Evolutionary conservation across 2,113 vertebrate genomes (phyloP).

Genomic region (Ondatra zibethicus): DNA sequence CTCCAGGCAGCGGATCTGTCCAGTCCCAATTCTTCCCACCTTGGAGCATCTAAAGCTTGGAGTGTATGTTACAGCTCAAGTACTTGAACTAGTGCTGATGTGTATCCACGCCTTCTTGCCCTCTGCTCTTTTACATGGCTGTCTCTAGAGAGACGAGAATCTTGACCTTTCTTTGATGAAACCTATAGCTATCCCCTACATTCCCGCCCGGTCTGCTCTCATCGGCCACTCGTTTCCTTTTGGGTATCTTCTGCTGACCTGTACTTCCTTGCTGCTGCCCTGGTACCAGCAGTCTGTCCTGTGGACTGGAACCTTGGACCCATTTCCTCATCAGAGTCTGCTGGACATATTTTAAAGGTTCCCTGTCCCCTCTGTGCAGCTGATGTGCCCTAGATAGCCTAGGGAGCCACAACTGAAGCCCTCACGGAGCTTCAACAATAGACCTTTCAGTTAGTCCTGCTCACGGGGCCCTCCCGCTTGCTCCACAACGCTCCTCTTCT

Average conservation of each 20-base stretch:
- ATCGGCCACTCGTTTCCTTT: background rate
- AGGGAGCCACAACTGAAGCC: background rate
- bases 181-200: background rate
- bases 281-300: background rate
- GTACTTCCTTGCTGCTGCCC: background rate
- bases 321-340: background rate
- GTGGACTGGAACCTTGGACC: background rate
- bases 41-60: background rate
- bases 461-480: no score
- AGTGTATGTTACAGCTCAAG: background rate
- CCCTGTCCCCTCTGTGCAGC: background rate
- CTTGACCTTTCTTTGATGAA: background rate
- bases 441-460: background rate
- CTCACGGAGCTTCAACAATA: background rate
- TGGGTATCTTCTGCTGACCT: background rate
- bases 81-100: background rate
- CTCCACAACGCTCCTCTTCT: background rate
- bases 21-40: background rate
- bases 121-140: background rate
- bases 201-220: background rate
- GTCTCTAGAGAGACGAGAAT: background rate
- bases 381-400: background rate
- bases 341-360: background rate
- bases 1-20: background rate
- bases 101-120: background rate